Evolutionary conservation across 2,113 vertebrate species (phyloP).

Genomic region (Erythrocercus mccallii): DNA sequence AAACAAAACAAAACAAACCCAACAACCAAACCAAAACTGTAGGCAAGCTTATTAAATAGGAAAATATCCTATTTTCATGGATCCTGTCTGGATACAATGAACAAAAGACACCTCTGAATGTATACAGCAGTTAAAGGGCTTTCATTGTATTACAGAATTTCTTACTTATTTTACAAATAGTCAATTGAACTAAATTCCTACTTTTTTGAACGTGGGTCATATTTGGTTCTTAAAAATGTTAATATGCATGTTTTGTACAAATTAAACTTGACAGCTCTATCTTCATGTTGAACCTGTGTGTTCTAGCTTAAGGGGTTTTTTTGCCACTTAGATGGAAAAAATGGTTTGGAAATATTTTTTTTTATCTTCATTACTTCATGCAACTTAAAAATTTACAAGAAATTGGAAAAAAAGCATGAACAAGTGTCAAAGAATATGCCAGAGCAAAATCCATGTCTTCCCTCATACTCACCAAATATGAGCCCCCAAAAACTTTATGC

Average conservation of each 20-base stretch:
- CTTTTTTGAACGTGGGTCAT: not conserved
- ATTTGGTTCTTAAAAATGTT: not conserved
- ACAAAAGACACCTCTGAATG: not conserved
- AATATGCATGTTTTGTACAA: not conserved
- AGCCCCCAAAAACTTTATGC: not conserved
- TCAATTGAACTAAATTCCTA: not conserved
- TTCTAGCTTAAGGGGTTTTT: not conserved
- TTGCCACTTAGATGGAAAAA: not conserved
- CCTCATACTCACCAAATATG: not conserved
- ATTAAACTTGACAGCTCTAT: not conserved
- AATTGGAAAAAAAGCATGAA: not conserved
- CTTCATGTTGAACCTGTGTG: not conserved
- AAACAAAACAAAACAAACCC: not conserved
- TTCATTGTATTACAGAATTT: not conserved
- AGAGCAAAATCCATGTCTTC: not conserved
- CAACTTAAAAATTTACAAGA: not conserved
- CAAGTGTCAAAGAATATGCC: not conserved
- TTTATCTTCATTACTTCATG: not conserved
- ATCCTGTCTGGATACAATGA: not conserved
- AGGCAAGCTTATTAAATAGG: not conserved
- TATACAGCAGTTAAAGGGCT: not conserved
- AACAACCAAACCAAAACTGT: not conserved
- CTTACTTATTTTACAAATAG: not conserved
- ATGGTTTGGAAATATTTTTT: not conserved
- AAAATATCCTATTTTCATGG: not conserved